Percentiles rank a stretch among this genome's conserved stretches.
phyloP scores from a whole-genome alignment of 2,113 vertebrate genomes.

The Menidia beryllina region DNA sequence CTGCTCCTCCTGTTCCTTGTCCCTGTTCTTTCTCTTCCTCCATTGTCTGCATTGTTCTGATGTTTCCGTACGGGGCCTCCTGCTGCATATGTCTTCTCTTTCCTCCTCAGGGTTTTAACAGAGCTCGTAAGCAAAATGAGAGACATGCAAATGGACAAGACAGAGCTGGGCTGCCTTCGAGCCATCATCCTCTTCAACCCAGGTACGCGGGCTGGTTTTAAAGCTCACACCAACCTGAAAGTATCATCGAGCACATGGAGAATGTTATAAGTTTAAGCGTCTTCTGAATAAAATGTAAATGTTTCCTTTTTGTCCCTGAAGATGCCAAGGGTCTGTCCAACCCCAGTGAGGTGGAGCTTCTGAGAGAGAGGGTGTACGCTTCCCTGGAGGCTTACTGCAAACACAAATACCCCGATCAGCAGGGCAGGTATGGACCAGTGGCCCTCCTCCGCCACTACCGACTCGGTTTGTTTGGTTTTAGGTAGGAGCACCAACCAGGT shows the following conservation, averaged over 20 bases:
- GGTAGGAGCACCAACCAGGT: too few relatives aligned
- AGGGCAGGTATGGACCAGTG: conserved; percentile 88
- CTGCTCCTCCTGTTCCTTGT: neutral
- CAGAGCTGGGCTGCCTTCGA: conserved; percentile 88
- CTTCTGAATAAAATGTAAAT: neutral
- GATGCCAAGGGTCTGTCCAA: conserved; percentile 92
- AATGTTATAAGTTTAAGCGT: neutral
- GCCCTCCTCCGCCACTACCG: too few relatives aligned
- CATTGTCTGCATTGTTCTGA: neutral
- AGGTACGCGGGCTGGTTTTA: conserved; percentile 65
- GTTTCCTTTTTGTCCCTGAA: conserved; percentile 38
- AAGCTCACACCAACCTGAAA: neutral
- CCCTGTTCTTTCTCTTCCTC: neutral
- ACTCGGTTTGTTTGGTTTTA: too few relatives aligned
- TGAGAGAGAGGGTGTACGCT: conserved; percentile 91
- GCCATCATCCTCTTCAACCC: conserved; percentile 96
- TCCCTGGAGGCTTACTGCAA: conserved; percentile 94
- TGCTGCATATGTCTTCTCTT: conserved; percentile 17
- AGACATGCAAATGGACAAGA: conserved; percentile 89
- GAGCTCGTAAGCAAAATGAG: conserved; percentile 88
- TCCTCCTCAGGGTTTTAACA: conserved; percentile 80
- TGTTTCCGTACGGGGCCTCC: neutral
- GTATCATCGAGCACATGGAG: neutral
- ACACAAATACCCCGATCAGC: conserved; percentile 92
- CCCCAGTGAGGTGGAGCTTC: conserved; percentile 90